Conservation (phyloP, 2,797 vertebrate genomes). For the Podargus strigoides region DNA sequence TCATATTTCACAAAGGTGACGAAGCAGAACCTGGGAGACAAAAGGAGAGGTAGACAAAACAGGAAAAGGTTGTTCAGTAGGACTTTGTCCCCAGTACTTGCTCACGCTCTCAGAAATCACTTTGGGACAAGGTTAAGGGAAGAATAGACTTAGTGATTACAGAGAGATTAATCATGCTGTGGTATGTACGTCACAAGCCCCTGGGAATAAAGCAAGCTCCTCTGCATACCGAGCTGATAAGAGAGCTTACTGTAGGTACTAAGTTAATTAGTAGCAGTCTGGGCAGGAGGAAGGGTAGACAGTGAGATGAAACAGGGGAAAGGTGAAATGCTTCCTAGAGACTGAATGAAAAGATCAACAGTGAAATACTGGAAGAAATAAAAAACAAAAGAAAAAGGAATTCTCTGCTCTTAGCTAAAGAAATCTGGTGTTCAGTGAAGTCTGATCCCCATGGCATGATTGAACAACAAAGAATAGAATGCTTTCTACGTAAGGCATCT, state of each 20-base stretch:
- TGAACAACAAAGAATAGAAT: background rate
- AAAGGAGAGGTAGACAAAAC: background rate
- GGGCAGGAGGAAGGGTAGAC: slow-evolving; percentile 12
- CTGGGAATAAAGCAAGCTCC: slow-evolving; percentile 33
- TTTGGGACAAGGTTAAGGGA: slow-evolving; percentile 4
- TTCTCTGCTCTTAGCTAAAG: background rate
- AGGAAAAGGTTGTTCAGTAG: background rate
- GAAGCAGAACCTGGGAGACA: background rate
- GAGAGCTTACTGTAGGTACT: background rate
- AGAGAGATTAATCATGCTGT: background rate
- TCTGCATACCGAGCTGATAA: slow-evolving; percentile 43
- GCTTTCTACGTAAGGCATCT: background rate
- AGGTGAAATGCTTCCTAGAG: slow-evolving; percentile 32
- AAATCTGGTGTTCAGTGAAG: background rate
- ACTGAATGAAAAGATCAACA: background rate
- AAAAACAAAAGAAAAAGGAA: background rate
- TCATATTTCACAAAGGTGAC: background rate
- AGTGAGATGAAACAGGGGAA: slow-evolving; percentile 25
- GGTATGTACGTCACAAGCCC: slow-evolving; percentile 20
- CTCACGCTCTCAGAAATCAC: background rate
- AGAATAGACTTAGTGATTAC: background rate
- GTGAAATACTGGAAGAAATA: background rate
- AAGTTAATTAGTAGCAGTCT: slow-evolving; percentile 44
- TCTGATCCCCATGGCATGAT: background rate
- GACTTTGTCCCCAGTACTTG: background rate